Percentiles rank a stretch among this genome's conserved stretches.
Conservation (phyloP, 2,797 vertebrate genomes). For the Neosilurus mollespiculum region DNA sequence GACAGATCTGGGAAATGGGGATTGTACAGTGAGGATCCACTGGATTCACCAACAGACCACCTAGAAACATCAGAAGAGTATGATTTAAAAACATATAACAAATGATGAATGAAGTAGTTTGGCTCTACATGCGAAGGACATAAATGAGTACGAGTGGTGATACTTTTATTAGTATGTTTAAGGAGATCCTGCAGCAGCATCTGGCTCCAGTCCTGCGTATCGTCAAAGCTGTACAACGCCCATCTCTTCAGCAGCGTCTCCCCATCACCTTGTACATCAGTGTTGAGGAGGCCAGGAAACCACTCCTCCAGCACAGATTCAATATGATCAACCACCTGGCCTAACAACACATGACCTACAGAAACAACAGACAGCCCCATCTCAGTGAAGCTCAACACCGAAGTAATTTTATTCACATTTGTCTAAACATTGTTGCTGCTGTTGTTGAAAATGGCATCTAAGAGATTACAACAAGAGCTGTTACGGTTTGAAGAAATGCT, state of each 20-base stretch:
- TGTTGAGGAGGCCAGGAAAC: constrained; percentile 90
- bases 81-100: background rate
- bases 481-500: background rate
- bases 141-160: background rate
- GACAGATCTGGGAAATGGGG: constrained; percentile 90
- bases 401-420: background rate
- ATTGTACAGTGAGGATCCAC: constrained; percentile 79
- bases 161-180: constrained; percentile 80
- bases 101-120: background rate
- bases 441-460: background rate
- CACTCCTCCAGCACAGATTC: constrained; percentile 97
- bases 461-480: background rate
- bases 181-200: constrained; percentile 91
- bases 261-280: constrained; percentile 88
- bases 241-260: constrained; percentile 94
- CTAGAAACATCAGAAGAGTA: constrained; percentile 62
- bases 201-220: constrained; percentile 82
- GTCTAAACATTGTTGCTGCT: background rate
- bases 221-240: constrained; percentile 90
- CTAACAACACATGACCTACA: constrained; percentile 87
- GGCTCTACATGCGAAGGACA: background rate
- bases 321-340: constrained; percentile 94
- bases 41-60: constrained; percentile 82
- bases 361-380: background rate
- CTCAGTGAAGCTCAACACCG: background rate